phyloP scores from a whole-genome alignment of 2,888 invertebrate genomes.

The Volucella inflata region DNA sequence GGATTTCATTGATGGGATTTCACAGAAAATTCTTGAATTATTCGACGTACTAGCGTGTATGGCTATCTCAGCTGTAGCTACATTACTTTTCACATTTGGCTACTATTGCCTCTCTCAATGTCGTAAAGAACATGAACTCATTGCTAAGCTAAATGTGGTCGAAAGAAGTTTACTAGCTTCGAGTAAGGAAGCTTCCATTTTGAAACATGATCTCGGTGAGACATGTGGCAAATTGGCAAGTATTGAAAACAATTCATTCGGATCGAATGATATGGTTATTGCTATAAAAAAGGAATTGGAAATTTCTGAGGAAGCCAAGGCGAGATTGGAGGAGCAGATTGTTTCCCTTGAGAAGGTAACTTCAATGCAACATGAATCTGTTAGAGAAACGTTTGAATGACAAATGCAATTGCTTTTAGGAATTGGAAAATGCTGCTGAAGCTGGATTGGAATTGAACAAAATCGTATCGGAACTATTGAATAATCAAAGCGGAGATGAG shows the following conservation, averaged over 20 bases:
- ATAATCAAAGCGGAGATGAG: constrained; percentile 88
- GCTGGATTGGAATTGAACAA: constrained; percentile 90
- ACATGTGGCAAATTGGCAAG: constrained; percentile 86
- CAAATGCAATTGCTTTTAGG: constrained; percentile 79
- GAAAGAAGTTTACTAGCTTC: constrained; percentile 87
- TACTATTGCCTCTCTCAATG: constrained; percentile 91
- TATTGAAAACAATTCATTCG: constrained; percentile 89
- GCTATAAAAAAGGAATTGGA: constrained; percentile 88
- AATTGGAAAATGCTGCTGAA: constrained; percentile 92
- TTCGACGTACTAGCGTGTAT: constrained; percentile 86
- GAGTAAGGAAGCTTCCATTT: constrained; percentile 87
- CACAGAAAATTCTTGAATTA: constrained; percentile 80
- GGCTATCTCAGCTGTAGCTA: constrained; percentile 88
- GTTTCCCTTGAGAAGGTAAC: constrained; percentile 87
- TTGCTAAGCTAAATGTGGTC: constrained; percentile 88
- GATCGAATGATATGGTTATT: constrained; percentile 89
- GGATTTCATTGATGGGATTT: constrained; percentile 78
- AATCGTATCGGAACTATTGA: constrained; percentile 88
- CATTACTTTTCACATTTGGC: constrained; percentile 89
- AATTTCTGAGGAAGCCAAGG: constrained; percentile 84
- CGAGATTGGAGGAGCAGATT: constrained; percentile 88
- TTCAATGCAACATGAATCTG: too few species aligned
- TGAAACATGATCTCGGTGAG: constrained; percentile 86
- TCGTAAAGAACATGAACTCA: constrained; percentile 88
- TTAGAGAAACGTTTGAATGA: neutral